Base-by-base conservation (phyloP, 2,113 vertebrate species). In the Clarias magur region DNA sequence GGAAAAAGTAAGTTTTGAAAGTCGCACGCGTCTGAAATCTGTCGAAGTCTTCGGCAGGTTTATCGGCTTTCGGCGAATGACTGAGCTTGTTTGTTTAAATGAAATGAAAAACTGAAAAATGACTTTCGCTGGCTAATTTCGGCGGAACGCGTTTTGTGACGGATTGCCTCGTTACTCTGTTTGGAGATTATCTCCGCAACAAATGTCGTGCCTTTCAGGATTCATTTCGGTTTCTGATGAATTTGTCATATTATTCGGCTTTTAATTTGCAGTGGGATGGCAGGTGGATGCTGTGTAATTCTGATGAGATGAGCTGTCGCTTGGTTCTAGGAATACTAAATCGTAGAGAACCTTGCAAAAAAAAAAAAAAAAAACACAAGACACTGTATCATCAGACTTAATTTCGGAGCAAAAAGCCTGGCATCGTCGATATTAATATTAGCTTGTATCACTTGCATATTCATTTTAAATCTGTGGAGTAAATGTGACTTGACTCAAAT, bases 211-310 rank as follows among this genome's bases (percentile, higher is more conserved):
- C 54, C 25, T 65, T 27, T 15, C 42, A 5, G 73, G 16, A 78
- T 67, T 27, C 25, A 11, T 65, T 85, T 60, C 42, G 25, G 6
- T 60, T 48, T 79, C 27, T 30, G 1, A 59, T 57, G 67, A 59
- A 30, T 78, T 78, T 34, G 65, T 48, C 59, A 23, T 53, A 21
- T 48, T 62, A 75, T 65, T 73, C 25, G 23, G 2, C 57, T 72
- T 84, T 84, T 72, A 60, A 75, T 75, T 85, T 73, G n/a, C 34
- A 21, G n/a, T 10, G 8, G 10, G 65, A 4, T 63, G 42, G 21
- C 73, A 65, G 83, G 70, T 85, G 57, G 83, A 85, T 42, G 70
- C 23, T 16, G 38, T 76, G 72, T 84, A 84, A 75, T 75, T 75
- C 27, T 76, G 56, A 85, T 76, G 72, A 76, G 38, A 63, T 9